phyloP scores from a whole-genome alignment of 1,140 invertebrate genomes.

The Cydia strobilella region DNA sequence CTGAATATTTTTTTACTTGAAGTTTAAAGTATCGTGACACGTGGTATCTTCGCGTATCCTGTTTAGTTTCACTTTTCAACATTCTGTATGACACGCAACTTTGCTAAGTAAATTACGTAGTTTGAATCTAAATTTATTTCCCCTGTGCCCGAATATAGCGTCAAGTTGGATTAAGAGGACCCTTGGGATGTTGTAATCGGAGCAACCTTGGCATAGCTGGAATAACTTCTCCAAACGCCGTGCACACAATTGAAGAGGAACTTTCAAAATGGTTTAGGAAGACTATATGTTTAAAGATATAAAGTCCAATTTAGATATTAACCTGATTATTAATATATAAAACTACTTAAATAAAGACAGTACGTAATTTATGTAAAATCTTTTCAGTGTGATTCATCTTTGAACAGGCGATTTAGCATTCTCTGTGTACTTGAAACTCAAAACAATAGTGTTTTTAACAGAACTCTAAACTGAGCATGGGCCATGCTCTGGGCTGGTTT shows the following conservation, averaged over 20 bases:
- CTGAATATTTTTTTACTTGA: too few species aligned
- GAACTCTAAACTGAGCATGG: too few species aligned
- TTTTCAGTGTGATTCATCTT: too few species aligned
- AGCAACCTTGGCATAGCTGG: slow-evolving; percentile 25
- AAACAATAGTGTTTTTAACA: too few species aligned
- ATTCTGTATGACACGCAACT: not conserved
- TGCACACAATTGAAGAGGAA: slow-evolving; percentile 1
- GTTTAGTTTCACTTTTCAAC: not conserved
- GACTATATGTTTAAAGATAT: not conserved
- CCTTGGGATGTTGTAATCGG: slow-evolving; percentile 22
- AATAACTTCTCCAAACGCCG: not conserved
- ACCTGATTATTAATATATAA: not conserved
- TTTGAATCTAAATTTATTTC: slow-evolving; percentile 28
- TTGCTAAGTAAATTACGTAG: slow-evolving; percentile 5
- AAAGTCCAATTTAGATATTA: not conserved
- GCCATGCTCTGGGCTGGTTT: too few species aligned
- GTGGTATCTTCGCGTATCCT: not conserved
- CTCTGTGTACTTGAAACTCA: too few species aligned
- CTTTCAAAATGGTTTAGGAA: not conserved
- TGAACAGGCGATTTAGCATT: too few species aligned
- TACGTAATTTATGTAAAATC: too few species aligned
- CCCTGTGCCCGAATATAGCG: slow-evolving; percentile 6
- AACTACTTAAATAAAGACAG: too few species aligned
- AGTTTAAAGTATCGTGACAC: too few species aligned
- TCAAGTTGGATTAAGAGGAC: slow-evolving; percentile 26